Conservation (phyloP, 2,113 vertebrate species). For the Caracal caracal region DNA sequence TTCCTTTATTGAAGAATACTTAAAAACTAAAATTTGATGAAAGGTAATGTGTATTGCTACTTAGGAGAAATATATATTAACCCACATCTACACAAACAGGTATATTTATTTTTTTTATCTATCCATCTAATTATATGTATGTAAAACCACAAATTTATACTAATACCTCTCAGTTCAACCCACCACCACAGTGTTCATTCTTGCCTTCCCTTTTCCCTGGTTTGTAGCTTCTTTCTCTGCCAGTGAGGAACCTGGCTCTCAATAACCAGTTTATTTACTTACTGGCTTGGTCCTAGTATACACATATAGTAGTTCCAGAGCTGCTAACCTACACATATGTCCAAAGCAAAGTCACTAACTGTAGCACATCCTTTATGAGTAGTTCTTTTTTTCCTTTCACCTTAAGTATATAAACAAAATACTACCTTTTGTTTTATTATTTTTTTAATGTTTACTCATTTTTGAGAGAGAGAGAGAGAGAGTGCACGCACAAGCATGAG, state of each 20-base stretch:
- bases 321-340: neutral
- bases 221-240: neutral
- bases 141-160: neutral
- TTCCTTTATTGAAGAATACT: neutral
- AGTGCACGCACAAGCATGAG: too few species aligned
- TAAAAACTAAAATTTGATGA: neutral
- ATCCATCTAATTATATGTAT: neutral
- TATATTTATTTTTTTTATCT: neutral
- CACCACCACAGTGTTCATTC: neutral
- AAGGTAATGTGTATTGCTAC: neutral
- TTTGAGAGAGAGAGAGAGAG: too few species aligned
- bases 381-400: neutral
- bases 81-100: neutral
- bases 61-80: neutral
- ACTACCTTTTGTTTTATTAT: neutral
- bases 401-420: neutral
- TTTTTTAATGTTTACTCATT: too few species aligned
- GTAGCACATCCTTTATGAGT: neutral
- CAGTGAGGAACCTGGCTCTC: neutral
- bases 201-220: neutral
- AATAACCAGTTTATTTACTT: neutral
- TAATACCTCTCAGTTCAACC: neutral
- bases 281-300: neutral
- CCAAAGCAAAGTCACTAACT: neutral
- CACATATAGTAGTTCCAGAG: neutral